Conservation (phyloP, 2,888 invertebrate species). For the Oscheius sp. region DNA sequence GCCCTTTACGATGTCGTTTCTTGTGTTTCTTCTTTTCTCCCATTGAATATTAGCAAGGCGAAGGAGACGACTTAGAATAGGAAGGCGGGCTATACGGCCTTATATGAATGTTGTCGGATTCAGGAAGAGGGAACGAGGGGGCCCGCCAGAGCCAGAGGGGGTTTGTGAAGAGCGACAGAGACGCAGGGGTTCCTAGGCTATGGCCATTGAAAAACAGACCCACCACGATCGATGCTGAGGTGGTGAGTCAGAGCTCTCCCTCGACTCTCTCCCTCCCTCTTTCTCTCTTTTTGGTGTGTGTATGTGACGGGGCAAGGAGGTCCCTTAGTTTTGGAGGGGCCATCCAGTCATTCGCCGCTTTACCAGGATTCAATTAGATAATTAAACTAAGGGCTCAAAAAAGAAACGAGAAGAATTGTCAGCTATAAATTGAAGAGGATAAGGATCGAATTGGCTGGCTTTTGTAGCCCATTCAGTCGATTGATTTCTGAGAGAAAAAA, state of each 20-base stretch:
- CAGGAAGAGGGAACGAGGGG: slow-evolving; percentile 22
- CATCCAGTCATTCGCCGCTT: too few relatives aligned
- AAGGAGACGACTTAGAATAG: slow-evolving; percentile 3
- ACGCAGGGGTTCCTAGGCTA: slow-evolving; percentile 15
- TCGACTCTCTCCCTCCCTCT: slow-evolving; percentile 5
- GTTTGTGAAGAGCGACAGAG: slow-evolving; percentile 22
- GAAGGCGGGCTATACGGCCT: slow-evolving; percentile 26
- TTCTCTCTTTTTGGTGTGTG: too few relatives aligned
- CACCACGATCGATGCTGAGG: slow-evolving; percentile 26
- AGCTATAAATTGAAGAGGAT: too few relatives aligned
- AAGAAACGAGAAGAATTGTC: too few relatives aligned
- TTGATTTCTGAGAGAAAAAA: not conserved
- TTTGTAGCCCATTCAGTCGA: not conserved
- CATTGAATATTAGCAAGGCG: slow-evolving; percentile 7
- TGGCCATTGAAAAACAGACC: slow-evolving; percentile 32
- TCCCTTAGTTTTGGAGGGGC: too few relatives aligned
- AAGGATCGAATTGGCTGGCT: too few relatives aligned
- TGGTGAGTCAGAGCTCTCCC: slow-evolving; percentile 20
- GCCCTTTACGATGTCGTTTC: not conserved
- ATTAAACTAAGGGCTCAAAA: too few relatives aligned
- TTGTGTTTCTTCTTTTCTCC: slow-evolving; percentile 33
- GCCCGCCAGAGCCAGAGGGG: slow-evolving; percentile 13
- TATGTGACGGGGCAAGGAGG: too few relatives aligned
- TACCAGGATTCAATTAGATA: too few relatives aligned
- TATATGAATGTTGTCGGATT: slow-evolving; percentile 33